Percentiles rank a stretch among this genome's conserved stretches.
Evolutionary conservation across 2,797 vertebrate genomes (phyloP).

Genomic region (Pangasius krempfi): DNA sequence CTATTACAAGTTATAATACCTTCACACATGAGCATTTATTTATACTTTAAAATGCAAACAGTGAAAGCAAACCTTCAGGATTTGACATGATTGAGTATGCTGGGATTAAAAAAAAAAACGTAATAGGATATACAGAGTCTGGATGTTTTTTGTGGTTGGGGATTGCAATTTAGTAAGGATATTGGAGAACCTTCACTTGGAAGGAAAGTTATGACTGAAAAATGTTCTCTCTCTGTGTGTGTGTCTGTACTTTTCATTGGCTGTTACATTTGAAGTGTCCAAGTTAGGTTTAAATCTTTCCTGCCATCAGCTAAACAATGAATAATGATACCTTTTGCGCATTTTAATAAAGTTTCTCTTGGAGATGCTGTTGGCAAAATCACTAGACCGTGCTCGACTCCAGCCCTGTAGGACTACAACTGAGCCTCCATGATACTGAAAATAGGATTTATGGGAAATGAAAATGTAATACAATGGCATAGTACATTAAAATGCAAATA

Average conservation of each 20-base stretch:
- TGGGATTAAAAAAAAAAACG: not conserved
- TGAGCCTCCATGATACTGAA: not conserved
- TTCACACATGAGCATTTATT: not conserved
- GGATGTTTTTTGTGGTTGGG: constrained; percentile 3
- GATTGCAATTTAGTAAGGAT: not conserved
- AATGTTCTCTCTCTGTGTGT: not conserved
- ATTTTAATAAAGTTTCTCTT: constrained; percentile 25
- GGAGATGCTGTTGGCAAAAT: constrained; percentile 13
- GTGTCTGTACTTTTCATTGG: constrained; percentile 12
- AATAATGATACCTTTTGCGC: constrained; percentile 27
- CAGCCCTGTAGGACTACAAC: not conserved
- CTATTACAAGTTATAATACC: not conserved
- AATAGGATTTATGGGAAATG: not conserved
- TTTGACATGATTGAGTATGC: not conserved
- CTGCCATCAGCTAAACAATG: constrained; percentile 25
- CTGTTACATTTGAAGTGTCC: not conserved
- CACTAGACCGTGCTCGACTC: not conserved
- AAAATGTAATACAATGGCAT: not conserved
- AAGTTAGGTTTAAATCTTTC: constrained; percentile 13
- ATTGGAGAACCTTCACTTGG: constrained; percentile 16
- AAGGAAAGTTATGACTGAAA: not conserved
- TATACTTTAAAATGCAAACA: not conserved
- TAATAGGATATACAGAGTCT: not conserved
- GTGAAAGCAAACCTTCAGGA: not conserved
- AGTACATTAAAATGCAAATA: not conserved